phyloP scores from a whole-genome alignment of 1,140 invertebrate genomes.

The Cryptotermes secundus region DNA sequence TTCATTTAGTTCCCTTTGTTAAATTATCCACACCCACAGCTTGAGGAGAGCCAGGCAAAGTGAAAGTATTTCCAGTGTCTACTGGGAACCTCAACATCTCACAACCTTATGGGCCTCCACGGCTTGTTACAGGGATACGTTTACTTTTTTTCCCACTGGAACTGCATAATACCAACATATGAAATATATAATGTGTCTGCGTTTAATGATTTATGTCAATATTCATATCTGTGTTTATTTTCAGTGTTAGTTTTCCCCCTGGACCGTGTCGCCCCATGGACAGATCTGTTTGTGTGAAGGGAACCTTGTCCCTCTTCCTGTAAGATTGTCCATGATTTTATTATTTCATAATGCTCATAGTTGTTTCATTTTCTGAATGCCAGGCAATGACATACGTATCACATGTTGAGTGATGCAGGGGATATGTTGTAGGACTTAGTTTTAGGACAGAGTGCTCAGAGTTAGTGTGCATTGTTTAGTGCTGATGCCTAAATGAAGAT shows the following conservation, averaged over 20 bases:
- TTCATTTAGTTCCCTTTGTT: no score
- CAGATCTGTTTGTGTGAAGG: slow-evolving; percentile 18
- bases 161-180: no score
- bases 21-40: no score
- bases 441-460: background rate
- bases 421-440: background rate
- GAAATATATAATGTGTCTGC: background rate
- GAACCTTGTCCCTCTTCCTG: slow-evolving; percentile 8
- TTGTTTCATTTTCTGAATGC: background rate
- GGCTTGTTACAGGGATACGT: no score
- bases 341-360: slow-evolving; percentile 11
- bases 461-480: background rate
- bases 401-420: background rate
- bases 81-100: background rate
- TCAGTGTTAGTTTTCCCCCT: slow-evolving; percentile 13
- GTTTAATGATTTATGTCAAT: background rate
- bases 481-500: background rate
- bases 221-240: slow-evolving; percentile 15
- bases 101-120: no score
- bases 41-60: no score
- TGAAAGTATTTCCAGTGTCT: background rate
- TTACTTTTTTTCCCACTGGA: no score
- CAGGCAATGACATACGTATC: background rate
- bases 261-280: slow-evolving; percentile 6
- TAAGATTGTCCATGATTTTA: slow-evolving; percentile 20